phyloP scores from a whole-genome alignment of 2,113 vertebrate genomes.

The Typhlomys cinereus region DNA sequence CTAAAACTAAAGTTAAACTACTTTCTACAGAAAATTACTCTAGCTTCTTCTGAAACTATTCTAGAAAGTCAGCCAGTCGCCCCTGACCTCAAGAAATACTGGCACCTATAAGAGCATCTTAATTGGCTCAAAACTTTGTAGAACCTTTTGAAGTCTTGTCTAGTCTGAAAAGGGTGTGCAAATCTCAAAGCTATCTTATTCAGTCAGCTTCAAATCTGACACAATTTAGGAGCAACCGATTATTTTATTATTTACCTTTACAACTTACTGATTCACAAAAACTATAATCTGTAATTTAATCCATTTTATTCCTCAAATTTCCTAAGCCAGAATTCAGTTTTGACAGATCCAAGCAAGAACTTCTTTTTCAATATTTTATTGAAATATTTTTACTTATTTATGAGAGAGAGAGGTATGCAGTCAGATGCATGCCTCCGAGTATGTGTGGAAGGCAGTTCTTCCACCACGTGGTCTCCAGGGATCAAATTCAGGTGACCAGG shows the following conservation, averaged over 20 bases:
- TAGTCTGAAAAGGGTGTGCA: not conserved
- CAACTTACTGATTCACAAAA: slow-evolving; percentile 19
- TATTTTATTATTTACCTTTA: not conserved
- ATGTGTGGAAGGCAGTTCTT: too few relatives aligned
- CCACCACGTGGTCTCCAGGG: too few relatives aligned
- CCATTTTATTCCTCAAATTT: slow-evolving; percentile 22
- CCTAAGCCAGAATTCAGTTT: slow-evolving; percentile 27
- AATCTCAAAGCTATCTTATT: slow-evolving; percentile 49
- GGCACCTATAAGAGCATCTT: slow-evolving; percentile 20
- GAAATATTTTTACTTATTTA: too few relatives aligned
- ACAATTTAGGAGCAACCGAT: slow-evolving; percentile 14
- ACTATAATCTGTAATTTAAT: slow-evolving; percentile 36
- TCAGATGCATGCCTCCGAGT: too few relatives aligned
- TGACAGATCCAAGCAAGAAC: slow-evolving; percentile 17
- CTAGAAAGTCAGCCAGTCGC: slow-evolving; percentile 15
- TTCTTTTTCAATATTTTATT: too few relatives aligned
- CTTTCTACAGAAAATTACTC: slow-evolving; percentile 3
- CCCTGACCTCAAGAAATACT: slow-evolving; percentile 48
- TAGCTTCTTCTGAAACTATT: slow-evolving; percentile 17
- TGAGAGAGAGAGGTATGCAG: too few relatives aligned
- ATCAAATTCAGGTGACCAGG: too few relatives aligned
- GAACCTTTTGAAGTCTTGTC: not conserved
- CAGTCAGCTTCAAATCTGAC: slow-evolving; percentile 32
- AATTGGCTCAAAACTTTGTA: slow-evolving; percentile 37
- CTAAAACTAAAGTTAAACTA: not conserved